Conservation (phyloP, 2,797 vertebrate species). For the Pipistrellus kuhlii region DNA sequence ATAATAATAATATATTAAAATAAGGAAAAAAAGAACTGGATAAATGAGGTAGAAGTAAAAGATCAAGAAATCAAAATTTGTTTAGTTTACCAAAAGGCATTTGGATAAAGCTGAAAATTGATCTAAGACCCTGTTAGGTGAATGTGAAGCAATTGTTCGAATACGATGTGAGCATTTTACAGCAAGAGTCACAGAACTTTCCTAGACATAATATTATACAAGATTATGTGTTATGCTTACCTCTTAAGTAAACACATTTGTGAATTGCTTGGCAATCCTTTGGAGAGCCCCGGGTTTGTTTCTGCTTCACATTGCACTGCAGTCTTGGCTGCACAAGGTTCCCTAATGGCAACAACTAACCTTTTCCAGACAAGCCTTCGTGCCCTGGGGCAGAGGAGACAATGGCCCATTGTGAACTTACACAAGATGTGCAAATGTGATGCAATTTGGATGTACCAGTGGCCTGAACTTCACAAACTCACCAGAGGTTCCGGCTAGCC, state of each 20-base stretch:
- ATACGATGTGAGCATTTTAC: background rate
- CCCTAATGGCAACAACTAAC: conserved; percentile 15
- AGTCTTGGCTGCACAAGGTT: conserved; percentile 19
- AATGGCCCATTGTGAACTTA: conserved; percentile 52
- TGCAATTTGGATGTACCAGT: conserved; percentile 6
- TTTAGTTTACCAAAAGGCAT: conserved; percentile 20
- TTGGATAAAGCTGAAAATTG: conserved; percentile 20
- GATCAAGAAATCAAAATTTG: conserved; percentile 42
- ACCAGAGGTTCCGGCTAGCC: conserved; percentile 18
- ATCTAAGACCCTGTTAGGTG: background rate
- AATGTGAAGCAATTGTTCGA: background rate
- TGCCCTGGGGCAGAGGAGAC: conserved; percentile 42
- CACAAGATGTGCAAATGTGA: conserved; percentile 46
- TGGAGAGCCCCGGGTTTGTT: conserved; percentile 2
- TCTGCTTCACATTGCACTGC: background rate
- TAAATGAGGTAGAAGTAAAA: conserved; percentile 31
- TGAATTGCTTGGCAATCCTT: conserved; percentile 43
- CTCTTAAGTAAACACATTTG: conserved; percentile 68
- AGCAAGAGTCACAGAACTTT: background rate
- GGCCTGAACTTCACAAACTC: conserved; percentile 30
- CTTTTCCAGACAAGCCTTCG: conserved; percentile 50
- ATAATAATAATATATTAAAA: background rate
- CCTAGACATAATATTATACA: conserved; percentile 43
- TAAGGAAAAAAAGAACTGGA: background rate
- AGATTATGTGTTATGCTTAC: conserved; percentile 56